phyloP scores from a whole-genome alignment of 2,797 vertebrate genomes.

The Arctocebus calabarensis region DNA sequence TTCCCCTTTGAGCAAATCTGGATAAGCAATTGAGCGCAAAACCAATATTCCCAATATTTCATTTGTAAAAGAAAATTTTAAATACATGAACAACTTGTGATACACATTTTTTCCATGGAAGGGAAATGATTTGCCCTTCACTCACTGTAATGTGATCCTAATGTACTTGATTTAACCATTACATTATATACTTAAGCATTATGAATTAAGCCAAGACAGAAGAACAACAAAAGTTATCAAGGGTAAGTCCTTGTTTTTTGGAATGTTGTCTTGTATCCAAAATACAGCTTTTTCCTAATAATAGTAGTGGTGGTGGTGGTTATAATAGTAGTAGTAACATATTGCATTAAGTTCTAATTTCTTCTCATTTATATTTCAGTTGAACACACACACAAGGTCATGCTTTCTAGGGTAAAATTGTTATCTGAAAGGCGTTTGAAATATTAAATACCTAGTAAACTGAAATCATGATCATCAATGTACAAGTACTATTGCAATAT shows the following conservation, averaged over 20 bases:
- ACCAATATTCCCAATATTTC: background rate
- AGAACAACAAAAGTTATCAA: background rate
- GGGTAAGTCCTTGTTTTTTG: background rate
- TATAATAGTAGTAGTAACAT: background rate
- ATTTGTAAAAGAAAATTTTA: background rate
- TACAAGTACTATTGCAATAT: background rate
- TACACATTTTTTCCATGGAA: background rate
- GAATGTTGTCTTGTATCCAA: background rate
- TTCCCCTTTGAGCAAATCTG: conserved; percentile 35
- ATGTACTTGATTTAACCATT: background rate
- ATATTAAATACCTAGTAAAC: background rate
- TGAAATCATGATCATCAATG: background rate
- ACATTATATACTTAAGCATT: background rate
- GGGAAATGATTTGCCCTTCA: background rate
- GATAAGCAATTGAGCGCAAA: conserved; percentile 46
- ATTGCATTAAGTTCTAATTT: conserved; percentile 31
- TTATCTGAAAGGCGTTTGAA: background rate
- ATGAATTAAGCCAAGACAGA: background rate
- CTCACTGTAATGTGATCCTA: background rate
- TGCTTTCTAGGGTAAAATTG: conserved; percentile 11
- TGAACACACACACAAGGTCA: background rate
- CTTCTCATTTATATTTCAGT: conserved; percentile 28
- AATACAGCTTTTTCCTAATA: background rate
- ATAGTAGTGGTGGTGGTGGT: too few species aligned
- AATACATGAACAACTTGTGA: background rate